These are phyloP conservation scores for Drosophila punjabiensis DNA, from an alignment of 1,140 invertebrate species.

Conservation along the genomic window DNA sequence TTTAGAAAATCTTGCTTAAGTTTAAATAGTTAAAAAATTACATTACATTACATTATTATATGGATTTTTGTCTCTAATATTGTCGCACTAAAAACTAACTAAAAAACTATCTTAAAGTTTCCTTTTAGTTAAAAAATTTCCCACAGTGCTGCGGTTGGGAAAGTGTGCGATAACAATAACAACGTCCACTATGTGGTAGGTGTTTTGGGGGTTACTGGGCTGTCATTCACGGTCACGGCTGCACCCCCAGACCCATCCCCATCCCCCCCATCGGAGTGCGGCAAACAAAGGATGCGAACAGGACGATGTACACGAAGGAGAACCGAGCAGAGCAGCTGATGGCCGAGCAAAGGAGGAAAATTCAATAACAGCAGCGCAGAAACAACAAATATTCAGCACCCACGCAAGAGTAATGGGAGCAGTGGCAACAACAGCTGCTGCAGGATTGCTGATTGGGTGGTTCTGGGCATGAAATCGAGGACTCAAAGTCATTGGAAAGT, in stretches of 20 bases:
- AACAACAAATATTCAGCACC: constrained; percentile 38
- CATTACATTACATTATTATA: too few relatives aligned
- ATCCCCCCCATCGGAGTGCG: constrained; percentile 2
- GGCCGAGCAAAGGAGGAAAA: constrained; percentile 46
- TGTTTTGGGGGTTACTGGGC: constrained; percentile 56
- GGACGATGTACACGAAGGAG: constrained; percentile 8
- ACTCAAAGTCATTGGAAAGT: constrained; percentile 26
- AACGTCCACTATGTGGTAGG: constrained; percentile 32
- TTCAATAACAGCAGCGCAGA: constrained; percentile 61
- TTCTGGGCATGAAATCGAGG: constrained; percentile 2
- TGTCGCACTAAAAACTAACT: neutral
- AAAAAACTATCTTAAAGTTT: neutral
- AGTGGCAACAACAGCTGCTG: constrained; percentile 42
- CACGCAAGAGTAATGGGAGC: constrained; percentile 33
- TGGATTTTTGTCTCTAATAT: neutral
- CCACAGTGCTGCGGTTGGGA: constrained; percentile 23
- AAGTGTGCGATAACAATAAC: constrained; percentile 49
- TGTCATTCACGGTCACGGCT: constrained; percentile 74
- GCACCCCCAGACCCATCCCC: too few relatives aligned
- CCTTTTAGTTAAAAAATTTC: neutral
- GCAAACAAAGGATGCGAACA: constrained; percentile 42
- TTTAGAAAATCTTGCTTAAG: neutral
- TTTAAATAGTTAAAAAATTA: neutral
- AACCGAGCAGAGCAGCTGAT: constrained; percentile 40
- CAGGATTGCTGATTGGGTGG: constrained; percentile 20